Percentiles rank a stretch among this genome's conserved stretches.
Conservation (phyloP, 1,140 invertebrate species). For the Oedothorax gibbosus region DNA sequence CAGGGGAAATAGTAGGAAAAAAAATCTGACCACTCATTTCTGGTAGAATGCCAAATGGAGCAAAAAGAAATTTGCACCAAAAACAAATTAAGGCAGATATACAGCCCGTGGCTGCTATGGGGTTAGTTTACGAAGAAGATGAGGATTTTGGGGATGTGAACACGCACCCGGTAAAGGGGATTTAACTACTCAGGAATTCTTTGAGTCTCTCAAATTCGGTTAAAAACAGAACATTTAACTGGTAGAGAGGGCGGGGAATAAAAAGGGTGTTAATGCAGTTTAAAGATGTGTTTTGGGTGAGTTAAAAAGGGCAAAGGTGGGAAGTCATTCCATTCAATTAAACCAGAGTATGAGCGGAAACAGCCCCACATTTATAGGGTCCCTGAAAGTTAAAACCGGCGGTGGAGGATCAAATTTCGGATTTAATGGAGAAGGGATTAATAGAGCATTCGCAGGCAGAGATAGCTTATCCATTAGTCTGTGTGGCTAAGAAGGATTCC, state of each 20-base stretch:
- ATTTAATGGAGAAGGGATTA: slow-evolving; percentile 6
- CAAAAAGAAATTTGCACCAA: neutral
- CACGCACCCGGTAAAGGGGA: neutral
- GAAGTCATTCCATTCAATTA: slow-evolving; percentile 4
- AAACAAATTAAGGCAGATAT: slow-evolving; percentile 17
- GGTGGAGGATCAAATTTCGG: slow-evolving; percentile 4
- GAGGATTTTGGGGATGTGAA: neutral
- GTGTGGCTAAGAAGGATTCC: slow-evolving; percentile 13
- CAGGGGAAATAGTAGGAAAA: neutral
- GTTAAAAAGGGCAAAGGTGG: slow-evolving; percentile 6
- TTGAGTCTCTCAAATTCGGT: too few species aligned
- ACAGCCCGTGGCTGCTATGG: neutral
- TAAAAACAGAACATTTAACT: neutral
- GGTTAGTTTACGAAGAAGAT: slow-evolving; percentile 6
- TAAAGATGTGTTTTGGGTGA: neutral
- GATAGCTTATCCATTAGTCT: slow-evolving; percentile 10
- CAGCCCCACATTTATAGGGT: slow-evolving; percentile 5
- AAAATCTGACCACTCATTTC: neutral
- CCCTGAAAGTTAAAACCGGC: slow-evolving; percentile 2
- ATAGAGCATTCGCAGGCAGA: slow-evolving; percentile 18
- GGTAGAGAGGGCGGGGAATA: neutral
- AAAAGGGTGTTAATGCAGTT: neutral
- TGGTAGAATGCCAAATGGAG: slow-evolving; percentile 9
- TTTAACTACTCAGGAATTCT: neutral
- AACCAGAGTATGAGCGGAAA: neutral